These are phyloP conservation scores for Brachionus asplanchnoidis DNA, from an alignment of 1,140 invertebrate genomes.

Conservation along the genomic window DNA sequence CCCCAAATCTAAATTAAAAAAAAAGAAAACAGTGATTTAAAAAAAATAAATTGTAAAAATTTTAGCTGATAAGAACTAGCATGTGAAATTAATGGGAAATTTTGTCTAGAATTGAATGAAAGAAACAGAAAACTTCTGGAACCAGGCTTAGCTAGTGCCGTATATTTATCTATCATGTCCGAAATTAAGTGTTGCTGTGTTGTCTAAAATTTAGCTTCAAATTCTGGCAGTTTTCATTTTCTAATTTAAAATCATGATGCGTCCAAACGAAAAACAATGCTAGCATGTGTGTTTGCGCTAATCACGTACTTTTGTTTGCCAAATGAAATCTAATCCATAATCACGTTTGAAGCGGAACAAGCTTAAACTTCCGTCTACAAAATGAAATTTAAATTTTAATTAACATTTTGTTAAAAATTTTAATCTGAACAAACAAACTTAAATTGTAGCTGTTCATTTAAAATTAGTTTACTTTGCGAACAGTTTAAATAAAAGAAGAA, in stretches of 20 bases:
- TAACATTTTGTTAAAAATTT: neutral
- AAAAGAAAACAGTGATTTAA: neutral
- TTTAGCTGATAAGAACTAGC: neutral
- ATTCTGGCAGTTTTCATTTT: neutral
- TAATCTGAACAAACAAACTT: neutral
- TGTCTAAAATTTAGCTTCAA: neutral
- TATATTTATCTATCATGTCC: neutral
- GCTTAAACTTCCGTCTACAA: neutral
- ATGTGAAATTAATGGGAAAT: neutral
- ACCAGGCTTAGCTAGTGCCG: neutral
- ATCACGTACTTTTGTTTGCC: neutral
- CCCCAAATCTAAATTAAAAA: neutral
- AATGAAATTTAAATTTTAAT: neutral
- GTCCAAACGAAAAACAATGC: neutral
- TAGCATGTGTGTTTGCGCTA: neutral
- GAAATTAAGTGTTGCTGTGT: neutral
- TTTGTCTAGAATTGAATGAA: neutral
- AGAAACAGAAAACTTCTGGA: neutral
- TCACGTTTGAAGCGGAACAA: neutral
- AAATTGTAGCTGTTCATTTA: neutral
- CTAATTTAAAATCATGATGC: neutral
- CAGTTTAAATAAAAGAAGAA: neutral
- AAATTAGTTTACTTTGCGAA: neutral
- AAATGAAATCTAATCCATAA: neutral
- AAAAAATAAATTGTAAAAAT: neutral